phyloP scores from a whole-genome alignment of 1,140 invertebrate genomes.

The Monochamus saltuarius region DNA sequence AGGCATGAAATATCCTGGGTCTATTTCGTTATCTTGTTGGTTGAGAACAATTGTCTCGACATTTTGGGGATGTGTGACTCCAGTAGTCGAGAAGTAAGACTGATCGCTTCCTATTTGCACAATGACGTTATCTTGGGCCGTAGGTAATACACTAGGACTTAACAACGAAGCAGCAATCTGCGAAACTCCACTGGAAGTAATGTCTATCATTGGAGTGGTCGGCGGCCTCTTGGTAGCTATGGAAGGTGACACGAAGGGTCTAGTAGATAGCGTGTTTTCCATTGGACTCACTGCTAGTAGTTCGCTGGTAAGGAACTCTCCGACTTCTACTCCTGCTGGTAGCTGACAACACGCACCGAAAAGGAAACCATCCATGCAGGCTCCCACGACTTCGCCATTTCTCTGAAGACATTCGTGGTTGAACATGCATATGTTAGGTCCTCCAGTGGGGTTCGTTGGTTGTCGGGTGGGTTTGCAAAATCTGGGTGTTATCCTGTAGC shows the following conservation, averaged over 20 bases:
- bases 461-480: conserved; percentile 64
- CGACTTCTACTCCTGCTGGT: conserved; percentile 51
- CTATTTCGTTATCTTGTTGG: conserved; percentile 63
- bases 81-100: conserved; percentile 46
- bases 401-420: conserved; percentile 84
- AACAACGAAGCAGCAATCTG: conserved; percentile 58
- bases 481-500: conserved; percentile 79
- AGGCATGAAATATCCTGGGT: conserved; percentile 62
- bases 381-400: conserved; percentile 79
- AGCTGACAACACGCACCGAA: conserved; percentile 87
- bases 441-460: conserved; percentile 53
- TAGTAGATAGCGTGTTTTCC: conserved; percentile 33
- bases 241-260: background rate
- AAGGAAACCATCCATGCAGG: conserved; percentile 89
- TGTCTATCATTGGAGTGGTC: conserved; percentile 34
- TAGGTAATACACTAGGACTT: conserved; percentile 43
- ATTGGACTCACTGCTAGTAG: conserved; percentile 41
- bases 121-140: conserved; percentile 43
- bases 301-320: conserved; percentile 47
- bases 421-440: conserved; percentile 89
- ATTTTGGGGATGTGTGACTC: conserved; percentile 58
- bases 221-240: conserved; percentile 17
- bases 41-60: conserved; percentile 68
- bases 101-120: conserved; percentile 46
- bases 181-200: conserved; percentile 50